Percentiles rank a stretch among this genome's conserved stretches.
phyloP scores from a whole-genome alignment of 2,113 vertebrate species.

The Acrocephalus kingi region DNA sequence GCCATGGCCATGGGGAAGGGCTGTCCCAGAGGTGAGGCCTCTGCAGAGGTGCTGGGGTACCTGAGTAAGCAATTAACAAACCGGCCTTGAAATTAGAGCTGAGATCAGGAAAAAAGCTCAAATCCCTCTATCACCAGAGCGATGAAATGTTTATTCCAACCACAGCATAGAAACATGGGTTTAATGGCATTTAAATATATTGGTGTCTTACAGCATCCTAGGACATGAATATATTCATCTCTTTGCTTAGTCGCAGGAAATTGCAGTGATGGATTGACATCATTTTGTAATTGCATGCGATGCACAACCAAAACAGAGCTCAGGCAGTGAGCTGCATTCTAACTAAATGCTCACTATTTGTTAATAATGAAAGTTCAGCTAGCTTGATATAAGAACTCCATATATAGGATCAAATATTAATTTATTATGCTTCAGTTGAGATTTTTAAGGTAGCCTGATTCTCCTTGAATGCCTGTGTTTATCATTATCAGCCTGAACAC shows the following conservation, averaged over 20 bases:
- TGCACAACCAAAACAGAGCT: neutral
- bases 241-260: neutral
- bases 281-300: neutral
- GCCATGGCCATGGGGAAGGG: neutral
- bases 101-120: neutral
- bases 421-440: conserved; percentile 28
- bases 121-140: neutral
- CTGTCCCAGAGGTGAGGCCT: neutral
- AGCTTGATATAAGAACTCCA: neutral
- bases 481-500: conserved; percentile 62
- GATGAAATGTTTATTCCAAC: neutral
- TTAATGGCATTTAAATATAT: conserved; percentile 19
- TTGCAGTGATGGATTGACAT: conserved; percentile 23
- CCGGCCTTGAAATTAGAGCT: neutral
- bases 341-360: neutral
- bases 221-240: neutral
- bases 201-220: neutral
- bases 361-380: conserved; percentile 12
- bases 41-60: neutral
- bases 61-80: neutral
- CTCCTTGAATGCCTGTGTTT: conserved; percentile 48
- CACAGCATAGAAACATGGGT: neutral
- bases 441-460: conserved; percentile 52
- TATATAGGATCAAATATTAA: conserved; percentile 31
- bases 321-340: neutral